Percentiles rank a stretch among this genome's conserved stretches.
phyloP scores from a whole-genome alignment of 2,888 invertebrate genomes.

The Protophormia terraenovae region DNA sequence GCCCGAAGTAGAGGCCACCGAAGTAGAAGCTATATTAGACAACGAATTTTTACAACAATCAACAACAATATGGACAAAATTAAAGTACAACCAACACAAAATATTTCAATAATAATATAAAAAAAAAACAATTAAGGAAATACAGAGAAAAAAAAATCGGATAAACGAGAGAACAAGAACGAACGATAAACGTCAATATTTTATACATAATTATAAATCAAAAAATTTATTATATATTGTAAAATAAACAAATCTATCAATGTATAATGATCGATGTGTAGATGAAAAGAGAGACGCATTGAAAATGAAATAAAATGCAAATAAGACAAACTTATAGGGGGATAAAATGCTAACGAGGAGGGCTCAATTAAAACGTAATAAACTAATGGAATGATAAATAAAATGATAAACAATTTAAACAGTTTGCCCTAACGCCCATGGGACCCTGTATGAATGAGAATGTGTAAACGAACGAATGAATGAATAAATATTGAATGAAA shows the following conservation, averaged over 20 bases:
- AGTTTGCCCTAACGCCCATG: constrained; percentile 76
- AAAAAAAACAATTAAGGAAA: constrained; percentile 1
- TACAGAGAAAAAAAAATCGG: not conserved
- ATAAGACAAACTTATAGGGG: constrained; percentile 6
- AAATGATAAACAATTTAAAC: constrained; percentile 37
- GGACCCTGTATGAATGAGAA: constrained; percentile 71
- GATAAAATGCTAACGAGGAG: constrained; percentile 33
- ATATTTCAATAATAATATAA: not conserved
- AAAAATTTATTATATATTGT: not conserved
- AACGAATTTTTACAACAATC: constrained; percentile 38
- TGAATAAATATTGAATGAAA: not conserved
- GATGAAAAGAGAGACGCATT: constrained; percentile 66
- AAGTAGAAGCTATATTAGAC: constrained; percentile 51
- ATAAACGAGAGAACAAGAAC: constrained; percentile 5
- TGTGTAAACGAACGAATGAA: not conserved
- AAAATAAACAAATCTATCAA: constrained; percentile 18
- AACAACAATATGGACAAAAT: constrained; percentile 37
- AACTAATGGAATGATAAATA: constrained; percentile 65
- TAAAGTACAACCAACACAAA: not conserved
- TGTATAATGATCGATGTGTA: constrained; percentile 36
- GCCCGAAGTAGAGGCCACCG: constrained; percentile 51
- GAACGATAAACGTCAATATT: constrained; percentile 32
- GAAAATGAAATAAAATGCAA: constrained; percentile 40
- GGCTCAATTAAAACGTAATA: constrained; percentile 1
- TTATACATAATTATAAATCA: not conserved